These are phyloP conservation scores for Emys orbicularis DNA, from an alignment of 2,797 vertebrate species.

Conservation along the genomic window DNA sequence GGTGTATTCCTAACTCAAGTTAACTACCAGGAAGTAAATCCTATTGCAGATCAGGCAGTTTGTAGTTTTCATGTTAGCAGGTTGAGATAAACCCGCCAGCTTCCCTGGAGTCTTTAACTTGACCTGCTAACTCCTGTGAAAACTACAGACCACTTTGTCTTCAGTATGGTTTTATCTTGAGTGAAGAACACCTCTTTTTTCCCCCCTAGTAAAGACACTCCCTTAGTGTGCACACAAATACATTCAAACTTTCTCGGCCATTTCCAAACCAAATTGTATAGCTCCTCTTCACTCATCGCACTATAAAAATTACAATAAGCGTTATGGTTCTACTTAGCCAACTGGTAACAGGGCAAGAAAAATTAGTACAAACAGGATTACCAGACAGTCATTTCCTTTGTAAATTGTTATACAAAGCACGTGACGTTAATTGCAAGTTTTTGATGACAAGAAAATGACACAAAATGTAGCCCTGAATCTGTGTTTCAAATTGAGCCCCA, in stretches of 20 bases:
- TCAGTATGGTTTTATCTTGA: fast-evolving
- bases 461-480: slow-evolving; percentile 30
- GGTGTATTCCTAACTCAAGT: neutral
- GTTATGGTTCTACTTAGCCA: neutral
- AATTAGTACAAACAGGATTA: slow-evolving; percentile 72
- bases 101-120: neutral
- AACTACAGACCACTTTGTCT: neutral
- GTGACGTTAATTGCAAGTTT: slow-evolving; percentile 45
- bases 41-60: neutral
- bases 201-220: neutral
- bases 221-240: neutral
- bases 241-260: neutral
- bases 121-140: neutral
- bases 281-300: slow-evolving; percentile 40
- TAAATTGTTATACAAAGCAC: slow-evolving; percentile 52
- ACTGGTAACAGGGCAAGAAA: slow-evolving; percentile 71
- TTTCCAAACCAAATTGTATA: neutral
- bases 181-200: neutral
- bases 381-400: slow-evolving; percentile 63
- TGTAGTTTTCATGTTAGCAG: neutral
- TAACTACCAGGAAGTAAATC: neutral
- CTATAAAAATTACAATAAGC: slow-evolving; percentile 32
- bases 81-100: neutral
- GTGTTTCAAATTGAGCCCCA: neutral
- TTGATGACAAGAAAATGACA: slow-evolving; percentile 41